A percentile compares a stretch with the other conserved stretches of the same genome.
These are phyloP conservation scores for Dicaeum eximium DNA, from an alignment of 2,113 vertebrate species.

Conservation along the genomic window DNA sequence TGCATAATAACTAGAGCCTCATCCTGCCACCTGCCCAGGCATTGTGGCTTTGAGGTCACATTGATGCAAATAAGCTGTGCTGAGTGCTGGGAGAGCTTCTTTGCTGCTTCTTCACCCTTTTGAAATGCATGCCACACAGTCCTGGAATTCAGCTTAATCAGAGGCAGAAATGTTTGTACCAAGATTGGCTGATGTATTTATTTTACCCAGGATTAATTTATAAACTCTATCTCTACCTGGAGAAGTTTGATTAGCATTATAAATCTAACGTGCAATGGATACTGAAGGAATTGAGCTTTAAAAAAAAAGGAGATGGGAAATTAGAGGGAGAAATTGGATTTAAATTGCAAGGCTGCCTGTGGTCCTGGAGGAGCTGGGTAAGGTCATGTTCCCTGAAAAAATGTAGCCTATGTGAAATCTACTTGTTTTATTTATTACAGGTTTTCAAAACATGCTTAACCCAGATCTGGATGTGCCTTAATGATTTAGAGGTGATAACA, in stretches of 20 bases:
- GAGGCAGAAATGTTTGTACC: conserved; percentile 17
- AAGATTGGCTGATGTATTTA: conserved; percentile 27
- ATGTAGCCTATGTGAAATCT: background rate
- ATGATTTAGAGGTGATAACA: background rate
- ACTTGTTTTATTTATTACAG: background rate
- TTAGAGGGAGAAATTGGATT: background rate
- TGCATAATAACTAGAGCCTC: background rate
- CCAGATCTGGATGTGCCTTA: background rate
- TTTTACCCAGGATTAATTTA: conserved; percentile 43
- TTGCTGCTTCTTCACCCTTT: background rate
- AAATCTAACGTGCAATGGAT: background rate
- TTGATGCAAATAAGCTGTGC: background rate
- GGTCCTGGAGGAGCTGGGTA: background rate
- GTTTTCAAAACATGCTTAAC: background rate
- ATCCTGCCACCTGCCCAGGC: background rate
- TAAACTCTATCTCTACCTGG: conserved; percentile 4
- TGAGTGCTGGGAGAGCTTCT: background rate
- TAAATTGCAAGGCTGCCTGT: background rate
- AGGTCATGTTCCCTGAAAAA: background rate
- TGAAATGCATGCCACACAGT: background rate
- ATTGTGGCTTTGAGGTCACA: background rate
- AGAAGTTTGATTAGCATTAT: conserved; percentile 28
- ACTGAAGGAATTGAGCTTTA: background rate
- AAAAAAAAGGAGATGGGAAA: background rate
- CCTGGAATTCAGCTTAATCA: conserved; percentile 7